These are phyloP conservation scores for Otus sunia DNA, from an alignment of 2,113 vertebrate genomes.

Conservation along the genomic window DNA sequence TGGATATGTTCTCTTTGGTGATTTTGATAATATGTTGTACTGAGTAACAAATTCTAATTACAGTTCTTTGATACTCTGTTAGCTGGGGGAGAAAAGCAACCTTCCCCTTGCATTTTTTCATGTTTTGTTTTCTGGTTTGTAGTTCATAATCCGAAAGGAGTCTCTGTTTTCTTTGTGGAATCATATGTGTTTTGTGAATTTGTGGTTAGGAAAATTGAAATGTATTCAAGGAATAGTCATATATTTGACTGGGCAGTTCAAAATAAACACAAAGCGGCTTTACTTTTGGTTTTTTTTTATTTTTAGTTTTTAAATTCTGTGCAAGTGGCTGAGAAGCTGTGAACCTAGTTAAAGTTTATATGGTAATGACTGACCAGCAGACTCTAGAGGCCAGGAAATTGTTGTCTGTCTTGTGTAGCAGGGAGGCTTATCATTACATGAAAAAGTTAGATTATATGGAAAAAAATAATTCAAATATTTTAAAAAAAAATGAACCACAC, in stretches of 20 bases:
- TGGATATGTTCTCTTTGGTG: constrained; percentile 15
- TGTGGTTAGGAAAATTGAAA: background rate
- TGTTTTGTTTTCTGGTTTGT: constrained; percentile 19
- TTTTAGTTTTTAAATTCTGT: background rate
- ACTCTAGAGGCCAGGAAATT: background rate
- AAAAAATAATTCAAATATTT: background rate
- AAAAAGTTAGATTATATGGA: background rate
- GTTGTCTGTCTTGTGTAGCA: background rate
- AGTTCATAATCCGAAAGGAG: background rate
- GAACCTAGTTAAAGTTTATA: background rate
- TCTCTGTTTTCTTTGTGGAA: background rate
- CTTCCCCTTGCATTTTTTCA: background rate
- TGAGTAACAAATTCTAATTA: constrained; percentile 17
- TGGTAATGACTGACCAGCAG: background rate
- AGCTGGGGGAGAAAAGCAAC: constrained; percentile 2
- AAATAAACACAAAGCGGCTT: background rate
- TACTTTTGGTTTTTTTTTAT: background rate
- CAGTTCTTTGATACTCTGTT: background rate
- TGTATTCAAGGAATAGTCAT: background rate
- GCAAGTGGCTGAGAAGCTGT: background rate
- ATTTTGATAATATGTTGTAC: constrained; percentile 36
- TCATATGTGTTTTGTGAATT: background rate
- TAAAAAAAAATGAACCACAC: background rate
- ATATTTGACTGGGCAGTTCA: background rate
- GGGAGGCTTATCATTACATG: background rate